Evolutionary conservation across 2,888 invertebrate genomes (phyloP), one percentile per base, ranked within the genome.

Genomic region (Myopa tessellatipennis): DNA sequence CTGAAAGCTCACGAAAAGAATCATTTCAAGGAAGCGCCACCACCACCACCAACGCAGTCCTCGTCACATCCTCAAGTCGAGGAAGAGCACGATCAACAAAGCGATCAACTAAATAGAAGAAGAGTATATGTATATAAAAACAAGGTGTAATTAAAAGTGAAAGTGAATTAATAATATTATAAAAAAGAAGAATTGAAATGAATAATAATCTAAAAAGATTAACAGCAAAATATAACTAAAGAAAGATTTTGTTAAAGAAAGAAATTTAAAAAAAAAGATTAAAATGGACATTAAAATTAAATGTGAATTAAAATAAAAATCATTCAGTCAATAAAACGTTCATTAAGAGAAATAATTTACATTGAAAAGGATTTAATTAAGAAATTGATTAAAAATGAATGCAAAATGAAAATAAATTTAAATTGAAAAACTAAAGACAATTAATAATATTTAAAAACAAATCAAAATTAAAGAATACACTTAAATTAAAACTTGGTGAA

Each of bases 1-100:
- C 90, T 93, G 82, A 92, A 91, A 88, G 91, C 92, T 83, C 93
- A 93, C 88, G 70, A 73, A 55, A 73, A 58, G 26, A 72, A 18
- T 40, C 75, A 75, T 45, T 75, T 60, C 45, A 68, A 34, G 12
- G n/a, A n/a, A 36, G 36, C 34, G 34, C 36, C 26, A 26, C 61
- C 26, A 10, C 61, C 58, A 16, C 58, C 58, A 58, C 16, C 58
- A 58, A 45, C 58, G 16, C 18, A 16, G 16, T n/a, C 34, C 26
- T 61, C 26, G 26, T 26, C 61, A 18, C 12, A 5, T 58, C 5
- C 58, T 58, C 58, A 58, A 6, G n/a, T 16, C 58, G n/a, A 18
- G 0, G n/a, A 18, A 16, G 58, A 18, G 10, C 26, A 10, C 61
- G 18, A 26, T 61, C 26, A 61, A 4, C 10, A 61, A 61, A 61